Percentiles rank a stretch among this genome's conserved stretches.
phyloP scores from a whole-genome alignment of 2,888 invertebrate genomes.

The Drosophila demipolita region DNA sequence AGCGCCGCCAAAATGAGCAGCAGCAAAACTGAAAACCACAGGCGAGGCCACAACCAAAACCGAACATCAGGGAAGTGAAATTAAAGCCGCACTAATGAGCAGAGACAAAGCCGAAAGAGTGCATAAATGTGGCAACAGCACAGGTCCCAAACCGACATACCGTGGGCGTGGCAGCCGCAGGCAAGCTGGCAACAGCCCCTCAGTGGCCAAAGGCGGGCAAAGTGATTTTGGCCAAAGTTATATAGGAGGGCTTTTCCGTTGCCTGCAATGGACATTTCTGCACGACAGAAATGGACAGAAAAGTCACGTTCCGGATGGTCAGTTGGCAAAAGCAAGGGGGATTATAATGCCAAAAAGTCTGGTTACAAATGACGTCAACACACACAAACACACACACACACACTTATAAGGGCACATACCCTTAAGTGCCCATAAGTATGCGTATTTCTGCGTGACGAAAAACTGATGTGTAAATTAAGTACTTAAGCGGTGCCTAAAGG shows the following conservation, averaged over 20 bases:
- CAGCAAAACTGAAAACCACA: conserved; percentile 27
- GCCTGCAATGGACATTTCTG: conserved; percentile 26
- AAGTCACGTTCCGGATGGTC: conserved; percentile 67
- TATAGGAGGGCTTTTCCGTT: conserved; percentile 53
- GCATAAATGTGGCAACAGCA: conserved; percentile 54
- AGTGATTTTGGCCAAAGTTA: conserved; percentile 76
- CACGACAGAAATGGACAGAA: conserved; percentile 59
- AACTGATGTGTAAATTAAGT: conserved; percentile 44
- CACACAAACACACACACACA: background rate
- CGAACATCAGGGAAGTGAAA: conserved; percentile 59
- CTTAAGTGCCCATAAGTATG: conserved; percentile 15
- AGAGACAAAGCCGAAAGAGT: conserved; percentile 72
- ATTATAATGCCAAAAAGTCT: conserved; percentile 52
- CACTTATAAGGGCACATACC: background rate
- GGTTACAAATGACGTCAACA: conserved; percentile 45
- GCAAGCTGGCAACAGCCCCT: conserved; percentile 2
- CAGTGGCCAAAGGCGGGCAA: conserved; percentile 42
- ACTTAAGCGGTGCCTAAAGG: conserved; percentile 28
- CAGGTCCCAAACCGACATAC: background rate
- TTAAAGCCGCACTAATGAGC: conserved; percentile 81
- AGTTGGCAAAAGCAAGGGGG: conserved; percentile 10
- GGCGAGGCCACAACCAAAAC: conserved; percentile 28
- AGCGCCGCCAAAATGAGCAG: conserved; percentile 22
- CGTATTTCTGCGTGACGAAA: conserved; percentile 19
- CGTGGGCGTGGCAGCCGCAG: conserved; percentile 35